phyloP scores from a whole-genome alignment of 2,888 invertebrate species.

The Seira sanloemensis region DNA sequence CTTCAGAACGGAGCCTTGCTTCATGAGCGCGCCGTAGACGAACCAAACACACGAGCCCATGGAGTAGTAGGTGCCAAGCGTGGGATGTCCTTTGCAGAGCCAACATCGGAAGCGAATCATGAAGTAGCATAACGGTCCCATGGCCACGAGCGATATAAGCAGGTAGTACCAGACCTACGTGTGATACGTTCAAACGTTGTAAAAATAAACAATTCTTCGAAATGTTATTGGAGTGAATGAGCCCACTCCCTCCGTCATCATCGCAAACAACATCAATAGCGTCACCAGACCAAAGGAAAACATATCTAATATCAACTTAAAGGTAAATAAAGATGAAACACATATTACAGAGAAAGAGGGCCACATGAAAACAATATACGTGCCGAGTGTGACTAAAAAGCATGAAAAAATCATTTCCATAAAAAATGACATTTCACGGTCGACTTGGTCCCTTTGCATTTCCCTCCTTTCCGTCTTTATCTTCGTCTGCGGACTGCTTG shows the following conservation, averaged over 20 bases:
- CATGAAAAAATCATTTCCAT: slow-evolving; percentile 25
- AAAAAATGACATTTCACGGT: slow-evolving; percentile 37
- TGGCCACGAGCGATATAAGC: slow-evolving; percentile 82
- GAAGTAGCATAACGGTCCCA: slow-evolving; percentile 87
- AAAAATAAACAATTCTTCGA: too few species aligned
- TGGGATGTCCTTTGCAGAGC: slow-evolving; percentile 79
- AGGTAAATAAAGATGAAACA: neutral
- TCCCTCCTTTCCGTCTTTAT: neutral
- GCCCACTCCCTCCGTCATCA: neutral
- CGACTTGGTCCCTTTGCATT: slow-evolving; percentile 18
- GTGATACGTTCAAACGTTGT: neutral
- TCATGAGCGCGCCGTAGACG: slow-evolving; percentile 90
- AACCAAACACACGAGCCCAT: slow-evolving; percentile 89
- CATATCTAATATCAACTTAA: neutral
- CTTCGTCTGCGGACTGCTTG: neutral
- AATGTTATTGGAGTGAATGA: too few species aligned
- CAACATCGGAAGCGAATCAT: slow-evolving; percentile 79
- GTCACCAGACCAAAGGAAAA: neutral
- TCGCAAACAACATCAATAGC: neutral
- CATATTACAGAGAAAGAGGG: neutral
- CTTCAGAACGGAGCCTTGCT: slow-evolving; percentile 89
- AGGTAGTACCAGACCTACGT: slow-evolving; percentile 83
- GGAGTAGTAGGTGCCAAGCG: slow-evolving; percentile 77
- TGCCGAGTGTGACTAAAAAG: neutral
- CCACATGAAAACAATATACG: neutral